Conservation (phyloP, 2,113 vertebrate species). For the Desmodus rotundus region DNA sequence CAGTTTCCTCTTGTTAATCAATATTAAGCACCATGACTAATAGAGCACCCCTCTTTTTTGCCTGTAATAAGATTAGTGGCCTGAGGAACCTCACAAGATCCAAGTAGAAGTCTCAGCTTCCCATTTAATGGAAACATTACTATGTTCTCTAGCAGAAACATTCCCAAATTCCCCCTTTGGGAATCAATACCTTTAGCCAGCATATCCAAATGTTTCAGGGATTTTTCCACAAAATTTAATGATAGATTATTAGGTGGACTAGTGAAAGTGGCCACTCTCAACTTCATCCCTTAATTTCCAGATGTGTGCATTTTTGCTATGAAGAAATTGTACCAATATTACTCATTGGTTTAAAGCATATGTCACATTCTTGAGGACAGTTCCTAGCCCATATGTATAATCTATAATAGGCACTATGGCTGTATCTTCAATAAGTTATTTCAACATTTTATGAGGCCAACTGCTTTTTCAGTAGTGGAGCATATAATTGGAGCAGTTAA, state of each 20-base stretch:
- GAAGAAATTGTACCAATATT: not conserved
- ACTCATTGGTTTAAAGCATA: not conserved
- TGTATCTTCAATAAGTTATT: not conserved
- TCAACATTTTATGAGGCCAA: not conserved
- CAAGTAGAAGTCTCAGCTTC: not conserved
- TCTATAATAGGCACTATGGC: not conserved
- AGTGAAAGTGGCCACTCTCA: not conserved
- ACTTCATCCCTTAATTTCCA: not conserved
- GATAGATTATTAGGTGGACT: not conserved
- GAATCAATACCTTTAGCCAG: not conserved
- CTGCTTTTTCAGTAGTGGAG: not conserved
- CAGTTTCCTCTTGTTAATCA: not conserved
- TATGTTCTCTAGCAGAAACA: too few species aligned
- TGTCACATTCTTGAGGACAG: not conserved
- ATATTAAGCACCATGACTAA: not conserved
- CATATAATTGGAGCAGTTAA: not conserved
- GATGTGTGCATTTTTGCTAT: not conserved
- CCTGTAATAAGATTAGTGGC: not conserved
- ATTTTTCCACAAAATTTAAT: not conserved
- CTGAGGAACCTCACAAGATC: not conserved
- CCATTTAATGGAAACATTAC: too few species aligned
- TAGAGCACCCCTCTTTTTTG: not conserved
- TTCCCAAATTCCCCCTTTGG: too few species aligned
- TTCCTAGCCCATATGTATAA: not conserved
- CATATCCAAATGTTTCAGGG: not conserved